phyloP scores from a whole-genome alignment of 1,140 invertebrate genomes.

The Hypothenemus hampei region DNA sequence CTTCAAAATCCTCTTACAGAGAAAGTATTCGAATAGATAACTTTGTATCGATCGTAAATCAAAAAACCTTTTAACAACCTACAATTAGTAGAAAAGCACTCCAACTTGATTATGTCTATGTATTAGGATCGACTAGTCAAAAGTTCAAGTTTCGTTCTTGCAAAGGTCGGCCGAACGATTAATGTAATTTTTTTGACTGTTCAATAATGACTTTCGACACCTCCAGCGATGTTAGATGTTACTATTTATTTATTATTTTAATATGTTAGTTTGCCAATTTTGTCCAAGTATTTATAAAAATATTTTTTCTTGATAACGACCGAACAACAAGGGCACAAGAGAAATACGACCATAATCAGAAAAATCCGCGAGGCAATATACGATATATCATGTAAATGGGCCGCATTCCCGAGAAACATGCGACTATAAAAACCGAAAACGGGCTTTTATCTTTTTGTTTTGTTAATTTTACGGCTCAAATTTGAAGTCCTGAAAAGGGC shows the following conservation, averaged over 20 bases:
- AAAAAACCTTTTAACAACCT: slow-evolving; percentile 23
- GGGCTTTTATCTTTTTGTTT: slow-evolving; percentile 22
- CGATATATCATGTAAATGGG: slow-evolving; percentile 19
- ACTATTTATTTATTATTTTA: too few relatives aligned
- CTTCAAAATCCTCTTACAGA: neutral
- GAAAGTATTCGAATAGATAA: neutral
- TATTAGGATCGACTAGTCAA: neutral
- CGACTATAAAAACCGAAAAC: slow-evolving; percentile 22
- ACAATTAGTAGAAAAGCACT: slow-evolving; percentile 6
- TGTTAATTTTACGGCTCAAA: slow-evolving; percentile 21
- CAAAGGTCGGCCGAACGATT: slow-evolving; percentile 6
- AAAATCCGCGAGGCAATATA: slow-evolving; percentile 18
- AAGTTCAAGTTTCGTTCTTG: neutral
- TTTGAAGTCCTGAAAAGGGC: slow-evolving; percentile 18
- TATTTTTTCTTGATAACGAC: too few relatives aligned
- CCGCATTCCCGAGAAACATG: slow-evolving; percentile 19
- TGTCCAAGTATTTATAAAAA: too few relatives aligned
- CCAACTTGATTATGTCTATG: neutral
- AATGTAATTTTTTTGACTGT: slow-evolving; percentile 8
- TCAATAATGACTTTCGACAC: too few relatives aligned
- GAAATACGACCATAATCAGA: slow-evolving; percentile 1
- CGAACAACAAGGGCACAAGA: too few relatives aligned
- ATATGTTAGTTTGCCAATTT: too few relatives aligned
- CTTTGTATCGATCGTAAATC: slow-evolving; percentile 17
- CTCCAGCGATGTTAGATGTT: too few relatives aligned